A percentile compares a stretch with the other conserved stretches of the same genome.
These are phyloP conservation scores for Eupithecia centaureata DNA, from an alignment of 2,888 invertebrate genomes.

Conservation along the genomic window DNA sequence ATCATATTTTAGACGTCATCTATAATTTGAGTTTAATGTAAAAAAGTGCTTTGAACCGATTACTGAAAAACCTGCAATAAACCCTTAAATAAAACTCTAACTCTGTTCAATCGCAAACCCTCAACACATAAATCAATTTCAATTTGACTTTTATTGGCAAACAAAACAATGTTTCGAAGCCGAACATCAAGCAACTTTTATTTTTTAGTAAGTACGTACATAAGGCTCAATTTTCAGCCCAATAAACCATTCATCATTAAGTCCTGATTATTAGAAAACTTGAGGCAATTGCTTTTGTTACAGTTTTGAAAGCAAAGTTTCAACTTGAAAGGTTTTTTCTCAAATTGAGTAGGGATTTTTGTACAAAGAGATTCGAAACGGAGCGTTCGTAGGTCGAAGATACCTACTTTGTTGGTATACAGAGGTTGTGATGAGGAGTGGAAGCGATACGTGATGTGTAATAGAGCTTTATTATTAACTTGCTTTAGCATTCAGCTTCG, in stretches of 20 bases:
- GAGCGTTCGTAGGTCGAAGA: not conserved
- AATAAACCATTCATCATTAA: conserved; percentile 45
- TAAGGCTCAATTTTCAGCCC: conserved; percentile 30
- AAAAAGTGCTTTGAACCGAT: too few species aligned
- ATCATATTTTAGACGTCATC: too few species aligned
- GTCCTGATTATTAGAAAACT: conserved; percentile 46
- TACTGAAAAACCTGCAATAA: not conserved
- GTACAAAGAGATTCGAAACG: conserved; percentile 57
- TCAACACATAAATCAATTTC: conserved; percentile 10
- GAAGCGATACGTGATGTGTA: not conserved
- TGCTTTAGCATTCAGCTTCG: not conserved
- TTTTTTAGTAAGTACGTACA: conserved; percentile 17
- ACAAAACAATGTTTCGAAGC: conserved; percentile 23
- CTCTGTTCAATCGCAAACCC: not conserved
- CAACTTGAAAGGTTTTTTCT: conserved; percentile 55
- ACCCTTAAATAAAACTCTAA: not conserved
- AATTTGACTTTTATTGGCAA: conserved; percentile 20
- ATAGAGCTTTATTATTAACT: not conserved
- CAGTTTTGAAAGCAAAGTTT: conserved; percentile 45
- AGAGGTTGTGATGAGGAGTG: not conserved
- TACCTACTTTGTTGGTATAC: not conserved
- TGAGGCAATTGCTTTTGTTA: conserved; percentile 42
- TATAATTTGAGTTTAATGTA: too few species aligned
- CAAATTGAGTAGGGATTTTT: conserved; percentile 56
- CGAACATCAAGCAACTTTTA: conserved; percentile 16